Percentiles rank a stretch among this genome's conserved stretches.
phyloP scores from a whole-genome alignment of 2,113 vertebrate species.

The Cyprinus carpio region DNA sequence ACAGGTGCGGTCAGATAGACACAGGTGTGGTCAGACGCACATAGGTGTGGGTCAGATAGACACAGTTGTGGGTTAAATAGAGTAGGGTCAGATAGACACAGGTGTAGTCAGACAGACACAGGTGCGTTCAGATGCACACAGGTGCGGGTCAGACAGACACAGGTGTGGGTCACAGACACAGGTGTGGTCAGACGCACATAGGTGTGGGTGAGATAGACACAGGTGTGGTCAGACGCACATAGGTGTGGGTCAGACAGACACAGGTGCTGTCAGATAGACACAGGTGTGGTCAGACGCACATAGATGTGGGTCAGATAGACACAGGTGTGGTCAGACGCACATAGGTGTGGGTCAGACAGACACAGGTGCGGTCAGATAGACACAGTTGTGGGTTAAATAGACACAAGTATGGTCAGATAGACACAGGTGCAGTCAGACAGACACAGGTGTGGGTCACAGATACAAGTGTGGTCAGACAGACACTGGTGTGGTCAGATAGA shows the following conservation, averaged over 20 bases:
- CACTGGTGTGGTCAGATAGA: not conserved
- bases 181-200: too few relatives aligned
- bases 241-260: not conserved
- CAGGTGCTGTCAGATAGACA: too few relatives aligned
- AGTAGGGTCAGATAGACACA: not conserved
- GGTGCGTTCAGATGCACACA: not conserved
- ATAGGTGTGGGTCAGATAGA: not conserved
- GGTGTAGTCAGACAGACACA: not conserved
- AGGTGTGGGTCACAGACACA: too few relatives aligned
- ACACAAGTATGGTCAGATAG: too few relatives aligned
- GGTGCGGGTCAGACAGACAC: too few relatives aligned
- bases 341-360: too few relatives aligned
- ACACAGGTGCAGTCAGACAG: too few relatives aligned
- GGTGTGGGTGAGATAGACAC: too few relatives aligned
- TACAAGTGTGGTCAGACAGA: not conserved
- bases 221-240: too few relatives aligned
- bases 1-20: not conserved
- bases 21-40: too few relatives aligned
- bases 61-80: not conserved
- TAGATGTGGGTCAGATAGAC: not conserved
- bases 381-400: too few relatives aligned
- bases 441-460: not conserved
- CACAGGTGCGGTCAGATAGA: too few relatives aligned
- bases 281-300: not conserved
- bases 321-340: not conserved